phyloP scores from a whole-genome alignment of 1,140 invertebrate genomes.

The Phortica variegata region DNA sequence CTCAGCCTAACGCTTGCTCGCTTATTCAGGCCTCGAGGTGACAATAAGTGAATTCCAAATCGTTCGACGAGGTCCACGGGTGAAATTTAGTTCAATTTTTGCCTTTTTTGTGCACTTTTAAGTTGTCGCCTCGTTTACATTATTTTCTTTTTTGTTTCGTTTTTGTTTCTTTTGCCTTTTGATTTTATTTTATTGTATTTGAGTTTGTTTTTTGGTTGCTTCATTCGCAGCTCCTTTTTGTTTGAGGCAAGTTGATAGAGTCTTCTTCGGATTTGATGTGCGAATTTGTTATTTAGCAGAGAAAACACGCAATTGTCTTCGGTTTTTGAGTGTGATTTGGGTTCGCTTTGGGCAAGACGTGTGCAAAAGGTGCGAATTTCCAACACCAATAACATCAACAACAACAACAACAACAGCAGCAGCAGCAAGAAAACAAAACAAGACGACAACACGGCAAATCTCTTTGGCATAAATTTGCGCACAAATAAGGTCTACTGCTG shows the following conservation, averaged over 20 bases:
- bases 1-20: slow-evolving; percentile 12
- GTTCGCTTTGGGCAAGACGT: slow-evolving; percentile 4
- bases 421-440: too few species aligned
- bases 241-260: slow-evolving; percentile 16
- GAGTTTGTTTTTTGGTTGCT: too few species aligned
- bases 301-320: slow-evolving; percentile 45
- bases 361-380: slow-evolving; percentile 7
- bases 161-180: too few species aligned
- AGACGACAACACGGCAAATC: background rate
- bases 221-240: background rate
- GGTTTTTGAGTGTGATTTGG: slow-evolving; percentile 27
- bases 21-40: slow-evolving; percentile 40
- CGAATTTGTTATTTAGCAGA: slow-evolving; percentile 54
- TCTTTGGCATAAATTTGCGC: slow-evolving; percentile 33
- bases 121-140: too few species aligned
- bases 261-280: slow-evolving; percentile 55
- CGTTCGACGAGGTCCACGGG: slow-evolving; percentile 5
- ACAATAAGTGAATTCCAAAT: slow-evolving; percentile 39
- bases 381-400: too few species aligned
- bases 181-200: too few species aligned
- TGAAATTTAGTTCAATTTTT: slow-evolving; percentile 49
- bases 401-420: background rate
- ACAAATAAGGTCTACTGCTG: background rate
- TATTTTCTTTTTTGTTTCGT: too few species aligned
- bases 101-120: slow-evolving; percentile 35